Conservation (phyloP, 2,888 invertebrate genomes). For the Elegia similella region DNA sequence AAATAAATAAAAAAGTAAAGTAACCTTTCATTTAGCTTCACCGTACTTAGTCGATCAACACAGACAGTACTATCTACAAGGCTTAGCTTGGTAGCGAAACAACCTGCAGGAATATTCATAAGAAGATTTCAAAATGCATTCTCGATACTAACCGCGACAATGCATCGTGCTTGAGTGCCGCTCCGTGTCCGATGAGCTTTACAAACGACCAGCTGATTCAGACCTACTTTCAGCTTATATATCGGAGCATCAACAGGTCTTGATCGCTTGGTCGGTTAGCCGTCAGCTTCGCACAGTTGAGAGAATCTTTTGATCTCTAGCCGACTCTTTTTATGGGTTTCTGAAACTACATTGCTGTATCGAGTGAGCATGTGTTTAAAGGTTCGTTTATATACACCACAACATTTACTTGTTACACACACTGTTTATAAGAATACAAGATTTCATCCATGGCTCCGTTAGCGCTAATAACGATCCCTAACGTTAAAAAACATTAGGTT, state of each 20-base stretch:
- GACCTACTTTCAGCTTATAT: slow-evolving; percentile 26
- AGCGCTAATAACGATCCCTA: too few relatives aligned
- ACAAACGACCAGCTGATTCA: slow-evolving; percentile 31
- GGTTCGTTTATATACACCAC: too few relatives aligned
- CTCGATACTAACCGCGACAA: slow-evolving; percentile 42
- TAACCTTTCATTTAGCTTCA: too few relatives aligned
- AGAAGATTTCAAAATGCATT: slow-evolving; percentile 22
- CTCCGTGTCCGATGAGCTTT: slow-evolving; percentile 54
- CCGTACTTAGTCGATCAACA: too few relatives aligned
- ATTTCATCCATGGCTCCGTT: too few relatives aligned
- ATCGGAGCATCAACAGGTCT: slow-evolving; percentile 28
- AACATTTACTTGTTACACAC: too few relatives aligned
- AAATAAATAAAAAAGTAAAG: too few relatives aligned
- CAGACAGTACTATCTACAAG: neutral
- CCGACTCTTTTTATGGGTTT: slow-evolving; percentile 33
- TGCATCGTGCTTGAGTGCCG: slow-evolving; percentile 52
- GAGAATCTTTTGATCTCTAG: slow-evolving; percentile 56
- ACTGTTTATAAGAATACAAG: too few relatives aligned
- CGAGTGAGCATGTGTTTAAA: neutral
- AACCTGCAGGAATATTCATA: neutral
- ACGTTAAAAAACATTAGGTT: too few relatives aligned
- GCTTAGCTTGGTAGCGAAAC: neutral
- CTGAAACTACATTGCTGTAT: slow-evolving; percentile 24
- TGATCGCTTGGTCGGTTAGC: slow-evolving; percentile 39
- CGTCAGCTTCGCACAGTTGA: slow-evolving; percentile 51